Evolutionary conservation across 2,888 invertebrate species (phyloP).

Genomic region (Drosophila macrospina): DNA sequence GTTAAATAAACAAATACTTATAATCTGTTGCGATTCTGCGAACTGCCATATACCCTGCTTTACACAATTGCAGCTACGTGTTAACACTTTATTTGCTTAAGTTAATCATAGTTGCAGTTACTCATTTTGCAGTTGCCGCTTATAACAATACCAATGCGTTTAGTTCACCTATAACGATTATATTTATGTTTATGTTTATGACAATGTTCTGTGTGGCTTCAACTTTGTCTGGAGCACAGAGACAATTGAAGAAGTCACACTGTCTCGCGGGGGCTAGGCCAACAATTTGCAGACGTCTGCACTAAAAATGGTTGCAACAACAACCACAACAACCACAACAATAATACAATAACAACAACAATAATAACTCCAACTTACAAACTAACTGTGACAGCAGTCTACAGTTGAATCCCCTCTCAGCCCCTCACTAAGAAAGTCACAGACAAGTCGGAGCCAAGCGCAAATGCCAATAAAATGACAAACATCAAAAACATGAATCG

Average conservation of each 20-base stretch:
- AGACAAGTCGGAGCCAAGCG: constrained; percentile 67
- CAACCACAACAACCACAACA: constrained; percentile 23
- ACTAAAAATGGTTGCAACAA: constrained; percentile 43
- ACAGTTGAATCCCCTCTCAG: not conserved
- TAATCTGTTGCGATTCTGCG: not conserved
- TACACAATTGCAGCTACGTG: too few species aligned
- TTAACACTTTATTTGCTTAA: too few species aligned
- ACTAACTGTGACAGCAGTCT: constrained; percentile 32
- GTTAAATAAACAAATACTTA: constrained; percentile 1
- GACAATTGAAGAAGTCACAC: not conserved
- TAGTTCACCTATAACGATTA: constrained; percentile 28
- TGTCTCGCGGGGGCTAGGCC: constrained; percentile 35
- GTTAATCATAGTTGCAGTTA: not conserved
- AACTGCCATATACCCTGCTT: not conserved
- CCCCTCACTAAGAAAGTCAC: constrained; percentile 23
- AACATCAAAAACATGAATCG: constrained; percentile 48
- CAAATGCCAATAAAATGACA: constrained; percentile 68
- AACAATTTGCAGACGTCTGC: constrained; percentile 50
- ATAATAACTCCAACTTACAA: constrained; percentile 21
- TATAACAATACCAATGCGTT: constrained; percentile 20
- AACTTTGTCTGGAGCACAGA: not conserved
- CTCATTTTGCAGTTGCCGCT: not conserved
- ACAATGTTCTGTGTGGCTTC: not conserved
- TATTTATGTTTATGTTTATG: constrained; percentile 10
- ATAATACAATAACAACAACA: constrained; percentile 26